A percentile compares a stretch with the other conserved stretches of the same genome.
phyloP scores from a whole-genome alignment of 2,888 invertebrate genomes.

The Gastracanthus pulcherrimus region DNA sequence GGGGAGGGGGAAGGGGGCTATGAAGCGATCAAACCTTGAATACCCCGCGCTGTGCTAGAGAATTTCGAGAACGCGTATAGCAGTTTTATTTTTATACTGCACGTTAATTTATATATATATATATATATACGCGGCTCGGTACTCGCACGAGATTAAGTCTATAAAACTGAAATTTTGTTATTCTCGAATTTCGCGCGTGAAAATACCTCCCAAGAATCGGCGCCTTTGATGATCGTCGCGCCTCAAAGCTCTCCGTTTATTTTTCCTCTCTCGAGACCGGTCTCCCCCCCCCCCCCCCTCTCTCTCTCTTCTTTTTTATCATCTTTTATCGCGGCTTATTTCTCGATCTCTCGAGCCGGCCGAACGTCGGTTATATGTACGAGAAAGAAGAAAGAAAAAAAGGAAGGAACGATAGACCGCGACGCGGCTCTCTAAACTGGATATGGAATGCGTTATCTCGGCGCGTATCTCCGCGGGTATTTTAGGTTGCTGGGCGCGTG shows the following conservation, averaged over 20 bases:
- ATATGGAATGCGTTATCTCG: slow-evolving; percentile 35
- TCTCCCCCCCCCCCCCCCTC: neutral
- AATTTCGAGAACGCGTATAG: too few species aligned
- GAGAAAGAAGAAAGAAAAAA: neutral
- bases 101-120: neutral
- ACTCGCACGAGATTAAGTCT: too few species aligned
- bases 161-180: too few species aligned
- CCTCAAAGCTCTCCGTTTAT: neutral
- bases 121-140: neutral
- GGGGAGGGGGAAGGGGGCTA: too few species aligned
- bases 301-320: slow-evolving; percentile 5
- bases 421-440: neutral
- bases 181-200: neutral
- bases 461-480: slow-evolving; percentile 19
- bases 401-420: neutral
- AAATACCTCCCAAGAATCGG: neutral
- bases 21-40: too few species aligned
- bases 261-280: neutral
- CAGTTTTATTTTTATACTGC: slow-evolving; percentile 3
- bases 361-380: neutral
- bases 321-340: slow-evolving; percentile 26
- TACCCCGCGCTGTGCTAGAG: too few species aligned
- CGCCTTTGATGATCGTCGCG: too few species aligned
- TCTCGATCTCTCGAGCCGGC: slow-evolving; percentile 5
- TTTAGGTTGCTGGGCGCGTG: neutral